Base-by-base conservation (phyloP, 1,140 invertebrate species). In the Calycopis cecrops region DNA sequence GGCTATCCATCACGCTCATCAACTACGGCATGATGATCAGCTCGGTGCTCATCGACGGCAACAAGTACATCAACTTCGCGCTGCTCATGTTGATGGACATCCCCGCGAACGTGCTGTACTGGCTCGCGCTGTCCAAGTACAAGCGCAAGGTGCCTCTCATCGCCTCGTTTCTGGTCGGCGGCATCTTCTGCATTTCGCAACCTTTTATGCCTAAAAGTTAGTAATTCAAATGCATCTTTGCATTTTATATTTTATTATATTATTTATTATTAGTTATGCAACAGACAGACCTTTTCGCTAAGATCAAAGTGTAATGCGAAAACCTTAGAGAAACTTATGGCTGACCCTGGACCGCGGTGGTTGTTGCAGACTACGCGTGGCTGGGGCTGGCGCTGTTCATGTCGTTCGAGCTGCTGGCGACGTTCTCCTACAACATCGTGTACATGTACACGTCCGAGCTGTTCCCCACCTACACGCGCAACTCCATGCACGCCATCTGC, bases 21-120 rank as follows among this genome's bases (percentile, higher is more conserved):
- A 96, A 95, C 77, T 96, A 96, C 69, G 95, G 94, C 0, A 83
- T 97, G 52, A 94, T 94, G 37, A 90, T 96, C 35, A 95, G 95
- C 73, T 92, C 94, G 0, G 93, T 94, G 7, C 90, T 93, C 37
- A 88, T 96, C 35, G 91, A 90, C 33, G 94, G 94, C 0, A 91
- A 88, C 60, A 87, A 91, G 59, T 94, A 94, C 74, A 72, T 91
- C 10, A 93, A 93, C 74, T 94, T 94, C 64, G 91, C 92, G 1
- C 78, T 92, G 40, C 89, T 93, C 4, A 89, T 91, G 40, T 63
- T 92, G 4, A 90, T 94, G 35, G 93, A 94, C 70, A 91, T 94
- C 55, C 93, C 93, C 0, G 91, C 91, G 0, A 94, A 95, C 66
- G 82, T 93, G 34, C 62, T 92, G 52, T 91, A 91, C 50, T 79